Conservation (phyloP, 2,888 invertebrate genomes). For the Tricholauxania praeusta region DNA sequence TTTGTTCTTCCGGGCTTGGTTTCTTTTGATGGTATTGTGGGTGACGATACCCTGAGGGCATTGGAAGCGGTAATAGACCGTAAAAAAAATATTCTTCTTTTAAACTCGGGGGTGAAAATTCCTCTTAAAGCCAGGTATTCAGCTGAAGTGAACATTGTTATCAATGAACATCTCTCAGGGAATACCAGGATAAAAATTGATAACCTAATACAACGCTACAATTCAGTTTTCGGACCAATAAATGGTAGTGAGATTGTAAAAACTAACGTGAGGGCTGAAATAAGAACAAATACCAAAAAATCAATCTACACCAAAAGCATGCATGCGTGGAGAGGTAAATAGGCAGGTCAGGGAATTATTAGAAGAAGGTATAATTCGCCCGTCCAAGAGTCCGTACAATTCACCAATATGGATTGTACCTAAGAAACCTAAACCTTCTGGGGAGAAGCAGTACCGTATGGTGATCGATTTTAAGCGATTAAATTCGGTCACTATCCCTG, state of each 20-base stretch:
- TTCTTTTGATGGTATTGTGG: constrained; percentile 1
- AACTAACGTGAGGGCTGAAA: constrained; percentile 54
- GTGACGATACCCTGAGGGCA: neutral
- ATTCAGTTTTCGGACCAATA: neutral
- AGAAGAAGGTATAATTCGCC: constrained; percentile 53
- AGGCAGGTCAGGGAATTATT: constrained; percentile 56
- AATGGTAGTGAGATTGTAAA: neutral
- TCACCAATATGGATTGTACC: no score
- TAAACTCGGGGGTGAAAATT: neutral
- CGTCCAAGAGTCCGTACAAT: constrained; percentile 49
- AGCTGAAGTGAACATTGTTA: neutral
- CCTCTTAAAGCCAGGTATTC: neutral
- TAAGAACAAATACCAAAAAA: constrained; percentile 51
- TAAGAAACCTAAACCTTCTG: constrained; percentile 43
- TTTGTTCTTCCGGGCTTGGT: constrained; percentile 7
- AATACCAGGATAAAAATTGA: neutral
- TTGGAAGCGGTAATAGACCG: neutral
- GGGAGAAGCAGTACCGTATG: constrained; percentile 46
- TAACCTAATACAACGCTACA: neutral
- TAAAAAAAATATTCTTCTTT: neutral
- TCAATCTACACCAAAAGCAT: constrained; percentile 58
- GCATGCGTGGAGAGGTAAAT: constrained; percentile 58
- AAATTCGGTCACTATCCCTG: constrained; percentile 45
- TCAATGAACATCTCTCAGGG: neutral
- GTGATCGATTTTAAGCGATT: constrained; percentile 47